Base-by-base conservation (phyloP, 1,140 invertebrate genomes). In the Diorhabda elongata region DNA sequence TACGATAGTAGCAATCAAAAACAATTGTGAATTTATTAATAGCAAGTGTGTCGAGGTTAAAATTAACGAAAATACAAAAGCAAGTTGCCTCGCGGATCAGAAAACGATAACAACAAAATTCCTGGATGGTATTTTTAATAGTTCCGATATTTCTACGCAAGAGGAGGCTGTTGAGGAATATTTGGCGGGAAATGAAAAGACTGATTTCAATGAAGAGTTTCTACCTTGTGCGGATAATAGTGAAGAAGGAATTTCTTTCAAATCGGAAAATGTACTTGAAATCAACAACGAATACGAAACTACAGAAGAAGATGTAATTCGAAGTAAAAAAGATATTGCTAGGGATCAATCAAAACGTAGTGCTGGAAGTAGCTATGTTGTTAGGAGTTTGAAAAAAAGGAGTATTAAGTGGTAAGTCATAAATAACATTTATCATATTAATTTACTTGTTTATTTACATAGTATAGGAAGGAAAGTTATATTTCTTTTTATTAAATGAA, bases 141-240 rank as follows among this genome's bases (percentile, higher is more conserved):
- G 58, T 64, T 63, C 56, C 3, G 45, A 61, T 9, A 64, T 67
- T 62, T 52, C 41, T 9, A 43, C 66, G 52, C 65, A 64, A 74
- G 73, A 73, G 72, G 74, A 71, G 68, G 71, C 73, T 69, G 71
- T 72, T 7, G 73, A 74, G 7, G 62, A 68, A 63, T 69, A 74
- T 71, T 74, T 74, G 68, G 74, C 72, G 74, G 74, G 73, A 74
- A 65, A 65, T 26, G 45, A 68, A 42, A 64, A 71, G 6, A n/a
- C 44, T 42, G 70, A 65, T 62, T 68, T 63, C 26, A 44, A 70
- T 8, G 61, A 66, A 26, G 72, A 75, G 26, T 57, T 68, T 26
- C 60, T 74, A 7, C 44, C 70, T 3, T 70, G 68, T 44, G 59
- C 66, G 11, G 71, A 73, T 8, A 56, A 69, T 44, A 70, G 60